Percentiles rank a stretch among this genome's conserved stretches.
phyloP scores from a whole-genome alignment of 2,888 invertebrate species.

The Mimumesa dahlbomi region DNA sequence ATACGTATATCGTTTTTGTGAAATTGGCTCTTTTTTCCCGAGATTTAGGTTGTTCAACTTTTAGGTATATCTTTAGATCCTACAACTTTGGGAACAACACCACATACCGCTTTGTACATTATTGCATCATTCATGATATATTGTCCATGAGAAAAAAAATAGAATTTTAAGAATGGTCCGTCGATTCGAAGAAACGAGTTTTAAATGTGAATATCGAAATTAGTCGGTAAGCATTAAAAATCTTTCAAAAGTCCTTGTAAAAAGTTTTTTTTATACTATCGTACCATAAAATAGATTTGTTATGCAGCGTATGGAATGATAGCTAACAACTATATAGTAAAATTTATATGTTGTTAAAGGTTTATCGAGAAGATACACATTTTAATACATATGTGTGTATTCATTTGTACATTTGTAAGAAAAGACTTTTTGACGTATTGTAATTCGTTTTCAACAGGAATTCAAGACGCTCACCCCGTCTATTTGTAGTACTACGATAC shows the following conservation, averaged over 20 bases:
- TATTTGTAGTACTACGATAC: too few species aligned
- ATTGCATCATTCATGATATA: constrained; percentile 62
- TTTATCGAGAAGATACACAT: too few species aligned
- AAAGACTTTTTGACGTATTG: too few species aligned
- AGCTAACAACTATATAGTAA: too few species aligned
- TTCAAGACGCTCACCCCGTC: too few species aligned
- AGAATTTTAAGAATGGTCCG: constrained; percentile 35
- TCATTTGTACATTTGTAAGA: too few species aligned
- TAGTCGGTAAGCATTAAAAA: constrained; percentile 35
- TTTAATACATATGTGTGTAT: too few species aligned
- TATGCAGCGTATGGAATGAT: too few species aligned
- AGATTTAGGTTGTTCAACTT: constrained; percentile 22
- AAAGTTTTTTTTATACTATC: too few species aligned
- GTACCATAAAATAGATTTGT: too few species aligned
- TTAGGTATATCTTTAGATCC: constrained; percentile 10
- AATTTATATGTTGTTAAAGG: too few species aligned
- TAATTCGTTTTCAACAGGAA: too few species aligned
- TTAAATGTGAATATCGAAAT: constrained; percentile 55
- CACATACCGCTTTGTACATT: constrained; percentile 74
- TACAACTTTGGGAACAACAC: constrained; percentile 35
- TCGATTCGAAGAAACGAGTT: constrained; percentile 20
- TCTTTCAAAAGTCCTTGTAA: constrained; percentile 43
- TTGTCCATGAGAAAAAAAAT: constrained; percentile 40
- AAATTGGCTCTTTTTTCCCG: constrained; percentile 34
- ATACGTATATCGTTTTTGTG: constrained; percentile 19